Base-by-base conservation (phyloP, 2,888 invertebrate genomes). In the Torymus texanus region DNA sequence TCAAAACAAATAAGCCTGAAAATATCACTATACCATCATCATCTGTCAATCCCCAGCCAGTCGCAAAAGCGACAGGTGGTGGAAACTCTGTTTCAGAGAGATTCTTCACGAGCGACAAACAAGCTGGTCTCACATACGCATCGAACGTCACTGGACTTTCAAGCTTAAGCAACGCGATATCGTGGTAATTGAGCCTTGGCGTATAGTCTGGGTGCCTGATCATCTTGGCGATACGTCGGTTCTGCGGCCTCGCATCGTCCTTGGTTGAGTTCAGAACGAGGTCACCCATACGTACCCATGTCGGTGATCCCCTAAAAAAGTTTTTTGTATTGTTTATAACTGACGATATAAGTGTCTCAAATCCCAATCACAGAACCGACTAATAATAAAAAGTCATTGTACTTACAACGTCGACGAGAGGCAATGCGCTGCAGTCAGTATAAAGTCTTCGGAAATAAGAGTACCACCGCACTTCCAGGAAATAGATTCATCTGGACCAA, bases 381-480 rank as follows among this genome's bases (percentile, higher is more conserved):
- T 29, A 29, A 29, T 29, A 29, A 29, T 2, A 29, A 29, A 29
- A 29, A 29, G 5, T 29, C 29, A 29, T 29, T 29, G 29, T 5
- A 3, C 5, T 29, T 29, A 29, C 29, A 29, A 5, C 29, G 29
- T 5, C 4, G 74, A 59, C n/a, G 2, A 1, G 24, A 21, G 16
- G 58, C 80, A 80, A 14, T 80, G 78, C 16, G 77, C 80, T 0
- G 80, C 80, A 2, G 71, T 78, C 0, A 80, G 86, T 51, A 95
- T 92, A 87, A 92, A 94, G 10, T 90, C 90, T 0, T 93, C 86
- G 74, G 93, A 93, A 76, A 95, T 92, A 8, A 95, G 90, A 13
- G 93, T 92, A 0, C 95, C 95, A 0, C 95, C 95, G 84, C 95
- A 95, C 2, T 85, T 85, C 91, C 93, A 93, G 0, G 84, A 82